phyloP scores from a whole-genome alignment of 92 coral and sea anemone genomes.

The Bergia puertoricense region DNA sequence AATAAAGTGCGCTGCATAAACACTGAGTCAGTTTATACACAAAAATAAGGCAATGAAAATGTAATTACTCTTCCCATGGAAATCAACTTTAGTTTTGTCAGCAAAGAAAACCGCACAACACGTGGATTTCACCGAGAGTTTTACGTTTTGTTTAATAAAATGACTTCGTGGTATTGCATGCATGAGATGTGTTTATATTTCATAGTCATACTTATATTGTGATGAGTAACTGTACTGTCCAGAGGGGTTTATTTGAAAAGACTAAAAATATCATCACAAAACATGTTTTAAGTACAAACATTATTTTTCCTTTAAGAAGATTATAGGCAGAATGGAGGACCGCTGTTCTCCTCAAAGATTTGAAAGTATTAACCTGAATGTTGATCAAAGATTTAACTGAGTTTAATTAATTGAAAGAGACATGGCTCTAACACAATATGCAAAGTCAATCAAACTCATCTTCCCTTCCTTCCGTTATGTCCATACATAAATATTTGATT shows the following conservation, averaged over 20 bases:
- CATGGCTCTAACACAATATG: background rate
- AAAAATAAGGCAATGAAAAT: background rate
- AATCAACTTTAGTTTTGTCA: background rate
- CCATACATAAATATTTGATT: background rate
- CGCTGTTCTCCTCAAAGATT: background rate
- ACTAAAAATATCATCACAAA: background rate
- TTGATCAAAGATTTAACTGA: conserved; percentile 9
- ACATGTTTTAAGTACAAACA: background rate
- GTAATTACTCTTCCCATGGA: background rate
- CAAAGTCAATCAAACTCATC: background rate
- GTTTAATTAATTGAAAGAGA: background rate
- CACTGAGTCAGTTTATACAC: background rate
- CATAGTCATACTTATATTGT: background rate
- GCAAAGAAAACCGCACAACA: background rate
- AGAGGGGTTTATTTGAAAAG: background rate
- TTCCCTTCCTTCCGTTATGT: no score
- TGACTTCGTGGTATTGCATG: background rate
- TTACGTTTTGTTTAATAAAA: no score
- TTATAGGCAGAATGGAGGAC: background rate
- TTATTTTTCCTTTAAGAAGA: background rate
- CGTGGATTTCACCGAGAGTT: background rate
- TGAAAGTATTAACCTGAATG: background rate
- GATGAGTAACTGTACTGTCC: background rate
- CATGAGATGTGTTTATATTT: background rate
- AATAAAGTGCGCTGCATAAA: conserved; percentile 32